Base-by-base conservation (phyloP, 2,888 invertebrate species). In the Cheilosia impressa region DNA sequence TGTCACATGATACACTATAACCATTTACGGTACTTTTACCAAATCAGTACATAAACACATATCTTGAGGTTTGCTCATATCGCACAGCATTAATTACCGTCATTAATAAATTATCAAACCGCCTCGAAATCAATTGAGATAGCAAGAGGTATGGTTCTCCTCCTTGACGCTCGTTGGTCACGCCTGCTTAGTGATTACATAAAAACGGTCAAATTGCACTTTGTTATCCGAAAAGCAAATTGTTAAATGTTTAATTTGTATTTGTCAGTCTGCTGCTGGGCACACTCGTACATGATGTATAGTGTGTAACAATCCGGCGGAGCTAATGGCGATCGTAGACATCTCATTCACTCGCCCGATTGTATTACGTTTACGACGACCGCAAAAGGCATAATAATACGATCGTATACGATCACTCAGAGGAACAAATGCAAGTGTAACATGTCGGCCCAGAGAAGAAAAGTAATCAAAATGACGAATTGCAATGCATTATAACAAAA, bases 201-300 rank as follows among this genome's bases (percentile, higher is more conserved):
- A 71, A 78, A 78, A 41, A 71, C 9, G 17, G 19, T 63, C 58
- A 77, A 77, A 77, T 69, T 62, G 62, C 77, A 77, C 62, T 77
- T 77, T 53, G 77, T 77, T 77, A 69, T 53, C 69, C 65, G 50
- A 77, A 69, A 77, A 53, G 6, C 6, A n/a, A 55, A 47, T 15
- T 43, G 41, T 43, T n/a, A 53, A 41, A 65, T n/a, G 45, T 19
- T 17, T 47, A n/a, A 52, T 65, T 52, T 58, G 41, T 71, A 52
- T 65, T 52, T 58, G 41, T 71, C 38, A 60, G 60, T 13, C 17
- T 38, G 38, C 17, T 34, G 17, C 24, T 45, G 27, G 19, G 58
- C 13, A n/a, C 24, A 47, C 45, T n/a, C 27, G 27, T 55, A 34
- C 31, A 52, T 58, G 19, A 58, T 60, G 41, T 76, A 9, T 31